Base-by-base conservation (phyloP, 2,797 vertebrate species). In the Decapterus maruadsi region DNA sequence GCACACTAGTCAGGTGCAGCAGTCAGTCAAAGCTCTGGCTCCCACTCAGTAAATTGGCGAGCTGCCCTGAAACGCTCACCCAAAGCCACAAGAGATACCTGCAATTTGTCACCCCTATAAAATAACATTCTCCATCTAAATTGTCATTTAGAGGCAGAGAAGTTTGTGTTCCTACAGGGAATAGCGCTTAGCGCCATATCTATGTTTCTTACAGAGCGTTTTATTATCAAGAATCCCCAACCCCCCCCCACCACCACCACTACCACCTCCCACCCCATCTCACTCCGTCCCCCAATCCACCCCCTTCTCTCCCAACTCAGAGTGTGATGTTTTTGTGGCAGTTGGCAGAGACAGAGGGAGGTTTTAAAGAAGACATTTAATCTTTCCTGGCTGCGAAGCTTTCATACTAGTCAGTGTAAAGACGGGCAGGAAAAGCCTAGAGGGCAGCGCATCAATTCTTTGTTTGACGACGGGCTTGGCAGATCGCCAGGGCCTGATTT, bases 281-380 rank as follows among this genome's bases (percentile, higher is more conserved):
- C 62, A 12, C 34, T 7, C 26, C 16, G 5, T 51, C 26, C n/a
- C 48, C n/a, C 51, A 54, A 8, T 31, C 58, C 80, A n/a, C 57
- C 64, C 57, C 65, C 64, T 45, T 75, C 54, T 51, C 58, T 55
- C 54, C 50, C 6, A 54, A 56, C 59, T 53, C 38, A 29, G 42
- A 34, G 36, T 53, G 51, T 70, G 78, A 54, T 92, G 88, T 84
- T 95, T 95, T 95, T 93, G 90, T 90, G 92, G 84, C 90, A 94
- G 92, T 93, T 97, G 96, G 95, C 95, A 96, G 90, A 79, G 88
- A 91, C 88, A 77, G 88, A 81, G 92, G 90, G 95, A 93, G 92
- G 89, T 94, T 95, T 95, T 93, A 91, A 91, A 94, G 93, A 93
- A 93, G 93, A 94, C 81, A 75, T 93, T 87, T 96, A 95, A 96